Conservation (phyloP, 2,113 vertebrate genomes). For the Nerophis lumbriciformis region DNA sequence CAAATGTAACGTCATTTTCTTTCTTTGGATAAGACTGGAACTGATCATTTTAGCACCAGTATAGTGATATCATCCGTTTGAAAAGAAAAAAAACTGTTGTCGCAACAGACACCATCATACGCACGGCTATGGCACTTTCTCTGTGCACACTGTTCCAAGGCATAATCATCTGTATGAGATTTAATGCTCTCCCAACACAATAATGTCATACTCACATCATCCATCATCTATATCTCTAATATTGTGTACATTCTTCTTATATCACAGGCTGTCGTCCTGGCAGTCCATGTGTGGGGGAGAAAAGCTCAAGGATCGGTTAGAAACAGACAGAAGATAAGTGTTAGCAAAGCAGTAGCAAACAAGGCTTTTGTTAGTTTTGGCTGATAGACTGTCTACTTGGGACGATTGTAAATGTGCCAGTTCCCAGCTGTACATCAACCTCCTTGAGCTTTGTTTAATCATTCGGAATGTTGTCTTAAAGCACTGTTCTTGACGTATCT, state of each 20-base stretch:
- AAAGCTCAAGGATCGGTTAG: conserved; percentile 10
- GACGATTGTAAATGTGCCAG: conserved; percentile 14
- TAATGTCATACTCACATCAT: conserved; percentile 44
- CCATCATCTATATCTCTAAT: conserved; percentile 33
- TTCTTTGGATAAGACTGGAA: too few species aligned
- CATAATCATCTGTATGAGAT: conserved; percentile 6
- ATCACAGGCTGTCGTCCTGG: conserved; percentile 26
- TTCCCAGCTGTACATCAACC: conserved; percentile 21
- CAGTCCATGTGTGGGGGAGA: conserved; percentile 23
- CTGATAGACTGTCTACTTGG: conserved; percentile 16
- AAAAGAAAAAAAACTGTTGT: neutral
- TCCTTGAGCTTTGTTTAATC: neutral
- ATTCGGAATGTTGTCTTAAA: too few species aligned
- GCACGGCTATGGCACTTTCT: neutral
- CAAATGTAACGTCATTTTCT: too few species aligned
- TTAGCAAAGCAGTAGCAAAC: conserved; percentile 22
- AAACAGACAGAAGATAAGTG: conserved; percentile 33
- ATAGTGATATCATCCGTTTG: neutral
- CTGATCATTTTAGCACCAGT: neutral
- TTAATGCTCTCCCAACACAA: conserved; percentile 14
- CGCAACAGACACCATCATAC: neutral
- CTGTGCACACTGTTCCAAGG: neutral
- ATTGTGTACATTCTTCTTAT: conserved; percentile 29
- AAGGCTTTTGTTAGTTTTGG: conserved; percentile 50
- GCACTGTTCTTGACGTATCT: too few species aligned